These are phyloP conservation scores for Drosophila tripunctata DNA, from an alignment of 2,888 invertebrate genomes.

Conservation along the genomic window DNA sequence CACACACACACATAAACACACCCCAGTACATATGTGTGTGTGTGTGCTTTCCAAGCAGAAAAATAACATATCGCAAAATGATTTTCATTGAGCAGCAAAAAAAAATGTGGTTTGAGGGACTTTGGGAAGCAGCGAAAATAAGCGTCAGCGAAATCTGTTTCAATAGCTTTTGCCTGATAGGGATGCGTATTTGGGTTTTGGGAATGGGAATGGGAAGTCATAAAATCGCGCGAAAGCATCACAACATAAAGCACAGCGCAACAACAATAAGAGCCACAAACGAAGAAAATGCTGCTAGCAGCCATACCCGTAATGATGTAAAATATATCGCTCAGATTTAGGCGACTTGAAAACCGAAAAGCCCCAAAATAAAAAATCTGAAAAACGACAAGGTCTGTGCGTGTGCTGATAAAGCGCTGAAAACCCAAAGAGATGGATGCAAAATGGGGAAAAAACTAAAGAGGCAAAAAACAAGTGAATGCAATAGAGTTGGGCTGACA, in stretches of 20 bases:
- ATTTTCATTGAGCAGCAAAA: constrained; percentile 62
- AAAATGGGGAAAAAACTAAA: constrained; percentile 3
- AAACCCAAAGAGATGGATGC: constrained; percentile 20
- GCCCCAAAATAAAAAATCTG: constrained; percentile 6
- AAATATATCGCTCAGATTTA: constrained; percentile 78
- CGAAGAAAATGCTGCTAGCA: constrained; percentile 36
- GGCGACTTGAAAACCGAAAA: constrained; percentile 48
- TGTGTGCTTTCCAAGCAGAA: constrained; percentile 16
- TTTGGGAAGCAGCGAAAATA: constrained; percentile 35
- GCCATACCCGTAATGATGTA: constrained; percentile 68
- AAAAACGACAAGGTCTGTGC: constrained; percentile 63
- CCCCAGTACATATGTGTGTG: constrained; percentile 1
- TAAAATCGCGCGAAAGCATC: constrained; percentile 72
- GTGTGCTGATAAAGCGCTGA: constrained; percentile 69
- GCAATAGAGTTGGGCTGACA: no score
- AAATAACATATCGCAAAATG: constrained; percentile 77
- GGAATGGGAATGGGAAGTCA: constrained; percentile 61
- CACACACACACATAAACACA: constrained; percentile 21
- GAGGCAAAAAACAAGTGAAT: constrained; percentile 11
- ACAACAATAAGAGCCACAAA: constrained; percentile 28
- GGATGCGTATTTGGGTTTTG: constrained; percentile 32
- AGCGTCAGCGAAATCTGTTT: constrained; percentile 78
- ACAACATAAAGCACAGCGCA: constrained; percentile 61
- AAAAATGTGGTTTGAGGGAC: not conserved
- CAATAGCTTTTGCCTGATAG: constrained; percentile 55